phyloP scores from a whole-genome alignment of 2,888 invertebrate genomes.

The Deladenus siricidicola region DNA sequence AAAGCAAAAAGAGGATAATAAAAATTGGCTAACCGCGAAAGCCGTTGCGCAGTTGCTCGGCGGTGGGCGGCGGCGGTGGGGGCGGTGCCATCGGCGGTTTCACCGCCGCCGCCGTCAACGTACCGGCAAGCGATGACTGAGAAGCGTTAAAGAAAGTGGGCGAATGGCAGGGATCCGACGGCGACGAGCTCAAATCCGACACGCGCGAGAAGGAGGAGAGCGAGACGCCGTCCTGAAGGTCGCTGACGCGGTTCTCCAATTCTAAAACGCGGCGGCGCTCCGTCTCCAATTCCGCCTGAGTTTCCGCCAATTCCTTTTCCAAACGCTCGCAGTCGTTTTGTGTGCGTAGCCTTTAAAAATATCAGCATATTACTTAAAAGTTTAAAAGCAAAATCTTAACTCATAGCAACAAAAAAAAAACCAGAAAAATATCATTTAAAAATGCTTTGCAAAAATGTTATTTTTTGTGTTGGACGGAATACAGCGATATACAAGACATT shows the following conservation, averaged over 20 bases:
- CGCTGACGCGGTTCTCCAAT: conserved; percentile 44
- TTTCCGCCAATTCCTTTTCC: conserved; percentile 38
- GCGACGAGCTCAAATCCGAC: conserved; percentile 28
- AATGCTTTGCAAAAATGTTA: no score
- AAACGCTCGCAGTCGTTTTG: conserved; percentile 45
- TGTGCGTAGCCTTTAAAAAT: conserved; percentile 38
- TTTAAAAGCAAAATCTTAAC: no score
- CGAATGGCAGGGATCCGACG: conserved; percentile 37
- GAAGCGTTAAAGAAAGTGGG: conserved; percentile 24
- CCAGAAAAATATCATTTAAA: no score
- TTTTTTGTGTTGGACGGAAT: no score
- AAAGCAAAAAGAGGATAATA: no score
- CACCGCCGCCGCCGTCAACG: conserved; percentile 29
- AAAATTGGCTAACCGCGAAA: no score
- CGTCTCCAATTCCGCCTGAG: conserved; percentile 34
- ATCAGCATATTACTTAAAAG: no score
- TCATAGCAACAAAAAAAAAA: no score
- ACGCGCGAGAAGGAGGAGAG: conserved; percentile 31
- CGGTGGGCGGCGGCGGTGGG: conserved; percentile 42
- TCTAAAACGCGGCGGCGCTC: conserved; percentile 38
- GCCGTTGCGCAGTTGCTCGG: conserved; percentile 13
- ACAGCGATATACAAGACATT: no score
- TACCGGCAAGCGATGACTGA: no score
- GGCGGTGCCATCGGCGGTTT: conserved; percentile 39
- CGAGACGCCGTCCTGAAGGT: conserved; percentile 37